A percentile compares a stretch with the other conserved stretches of the same genome.
These are phyloP conservation scores for Erethizon dorsatum DNA, from an alignment of 2,797 vertebrate species.

Conservation along the genomic window DNA sequence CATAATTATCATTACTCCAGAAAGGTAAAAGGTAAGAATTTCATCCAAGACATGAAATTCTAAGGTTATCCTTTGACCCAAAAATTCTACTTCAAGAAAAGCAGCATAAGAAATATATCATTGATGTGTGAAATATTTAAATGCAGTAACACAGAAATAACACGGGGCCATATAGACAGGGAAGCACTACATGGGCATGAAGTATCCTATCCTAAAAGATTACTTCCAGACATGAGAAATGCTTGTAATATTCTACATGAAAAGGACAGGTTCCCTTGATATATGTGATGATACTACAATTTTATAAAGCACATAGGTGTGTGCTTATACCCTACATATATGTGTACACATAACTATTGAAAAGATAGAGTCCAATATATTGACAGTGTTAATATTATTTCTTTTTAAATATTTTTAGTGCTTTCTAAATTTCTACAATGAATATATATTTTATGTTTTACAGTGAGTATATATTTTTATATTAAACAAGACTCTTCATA, in stretches of 20 bases:
- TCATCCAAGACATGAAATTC: constrained; percentile 7
- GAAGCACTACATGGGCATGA: background rate
- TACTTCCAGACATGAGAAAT: constrained; percentile 8
- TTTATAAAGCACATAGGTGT: background rate
- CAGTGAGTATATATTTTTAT: background rate
- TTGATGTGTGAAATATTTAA: background rate
- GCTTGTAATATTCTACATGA: background rate
- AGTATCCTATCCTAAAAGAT: background rate
- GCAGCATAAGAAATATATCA: background rate
- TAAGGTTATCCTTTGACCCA: constrained; percentile 6
- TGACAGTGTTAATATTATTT: background rate
- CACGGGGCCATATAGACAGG: background rate
- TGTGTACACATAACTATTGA: background rate
- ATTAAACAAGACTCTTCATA: constrained; percentile 21
- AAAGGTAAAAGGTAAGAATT: constrained; percentile 42
- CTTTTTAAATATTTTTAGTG: background rate
- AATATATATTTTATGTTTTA: constrained; percentile 13
- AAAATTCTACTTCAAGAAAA: constrained; percentile 51
- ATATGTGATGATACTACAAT: constrained; percentile 23
- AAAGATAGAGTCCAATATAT: background rate
- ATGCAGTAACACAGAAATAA: constrained; percentile 1
- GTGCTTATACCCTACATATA: background rate
- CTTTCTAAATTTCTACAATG: constrained; percentile 31
- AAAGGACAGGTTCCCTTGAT: background rate
- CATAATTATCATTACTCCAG: background rate